A percentile compares a stretch with the other conserved stretches of the same genome.
phyloP scores from a whole-genome alignment of 2,797 vertebrate species.

The Malacoraja senta region DNA sequence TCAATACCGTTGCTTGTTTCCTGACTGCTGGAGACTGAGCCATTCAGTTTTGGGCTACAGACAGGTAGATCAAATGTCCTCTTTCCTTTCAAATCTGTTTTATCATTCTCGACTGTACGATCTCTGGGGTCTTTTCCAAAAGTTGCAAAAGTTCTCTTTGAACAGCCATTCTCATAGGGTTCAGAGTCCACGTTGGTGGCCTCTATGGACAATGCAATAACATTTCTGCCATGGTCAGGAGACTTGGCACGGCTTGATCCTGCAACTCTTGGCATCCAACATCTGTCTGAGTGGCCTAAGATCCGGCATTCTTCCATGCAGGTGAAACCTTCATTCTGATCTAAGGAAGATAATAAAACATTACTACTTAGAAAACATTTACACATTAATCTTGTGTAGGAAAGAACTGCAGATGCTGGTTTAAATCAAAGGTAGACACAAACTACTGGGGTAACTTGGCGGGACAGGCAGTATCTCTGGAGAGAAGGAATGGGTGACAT shows the following conservation, averaged over 20 bases:
- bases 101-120: constrained; percentile 64
- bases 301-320: constrained; percentile 96
- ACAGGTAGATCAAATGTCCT: constrained; percentile 81
- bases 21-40: constrained; percentile 60
- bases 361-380: constrained; percentile 36
- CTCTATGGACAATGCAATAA: constrained; percentile 91
- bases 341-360: constrained; percentile 53
- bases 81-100: constrained; percentile 73
- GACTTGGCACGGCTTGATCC: constrained; percentile 80
- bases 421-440: too few species aligned
- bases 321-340: constrained; percentile 83
- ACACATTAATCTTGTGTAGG: not conserved
- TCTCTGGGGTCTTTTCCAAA: constrained; percentile 89
- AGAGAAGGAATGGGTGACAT: too few species aligned
- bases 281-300: constrained; percentile 94
- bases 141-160: constrained; percentile 97
- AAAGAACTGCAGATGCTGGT: too few species aligned
- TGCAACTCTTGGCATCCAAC: constrained; percentile 90
- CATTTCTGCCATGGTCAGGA: constrained; percentile 79
- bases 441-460: too few species aligned
- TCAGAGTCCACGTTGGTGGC: constrained; percentile 83
- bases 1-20: constrained; percentile 95
- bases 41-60: constrained; percentile 88
- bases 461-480: too few species aligned
- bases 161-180: constrained; percentile 83